Percentiles rank a stretch among this genome's conserved stretches.
phyloP scores from a whole-genome alignment of 2,113 vertebrate genomes.

The Passer domesticus region DNA sequence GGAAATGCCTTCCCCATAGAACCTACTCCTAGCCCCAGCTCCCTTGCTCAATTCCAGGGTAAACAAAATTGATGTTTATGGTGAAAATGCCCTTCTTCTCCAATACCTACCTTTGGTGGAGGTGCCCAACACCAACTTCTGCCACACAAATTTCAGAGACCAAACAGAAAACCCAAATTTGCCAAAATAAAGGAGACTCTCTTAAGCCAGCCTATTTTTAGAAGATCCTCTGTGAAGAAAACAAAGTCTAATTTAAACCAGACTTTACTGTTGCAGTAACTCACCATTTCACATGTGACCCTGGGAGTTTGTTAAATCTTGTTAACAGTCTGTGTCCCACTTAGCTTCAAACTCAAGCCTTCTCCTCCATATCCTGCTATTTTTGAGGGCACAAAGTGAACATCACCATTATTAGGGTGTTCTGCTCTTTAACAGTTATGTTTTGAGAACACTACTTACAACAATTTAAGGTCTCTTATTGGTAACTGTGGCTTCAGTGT shows the following conservation, averaged over 20 bases:
- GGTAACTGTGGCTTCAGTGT: not conserved
- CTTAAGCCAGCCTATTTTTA: conserved; percentile 24
- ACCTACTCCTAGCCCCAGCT: not conserved
- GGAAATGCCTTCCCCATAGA: not conserved
- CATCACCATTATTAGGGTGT: not conserved
- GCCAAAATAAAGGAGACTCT: not conserved
- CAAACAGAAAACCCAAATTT: not conserved
- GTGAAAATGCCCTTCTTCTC: not conserved
- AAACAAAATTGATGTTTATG: not conserved
- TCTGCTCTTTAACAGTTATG: not conserved
- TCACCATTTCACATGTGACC: not conserved
- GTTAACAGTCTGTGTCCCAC: not conserved
- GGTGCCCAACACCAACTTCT: not conserved
- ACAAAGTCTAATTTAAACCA: conserved; percentile 36
- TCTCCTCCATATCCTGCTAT: not conserved
- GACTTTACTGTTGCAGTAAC: not conserved
- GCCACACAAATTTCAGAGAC: not conserved
- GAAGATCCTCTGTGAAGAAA: conserved; percentile 2
- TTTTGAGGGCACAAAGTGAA: not conserved
- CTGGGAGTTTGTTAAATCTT: conserved; percentile 7
- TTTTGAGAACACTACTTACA: not conserved
- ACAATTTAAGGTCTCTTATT: not conserved
- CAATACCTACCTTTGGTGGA: not conserved
- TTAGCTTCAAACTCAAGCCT: not conserved
- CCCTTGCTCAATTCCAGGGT: not conserved